A percentile compares a stretch with the other conserved stretches of the same genome.
Evolutionary conservation across 2,113 vertebrate species (phyloP).

Genomic region (Myrmecophaga tridactyla): DNA sequence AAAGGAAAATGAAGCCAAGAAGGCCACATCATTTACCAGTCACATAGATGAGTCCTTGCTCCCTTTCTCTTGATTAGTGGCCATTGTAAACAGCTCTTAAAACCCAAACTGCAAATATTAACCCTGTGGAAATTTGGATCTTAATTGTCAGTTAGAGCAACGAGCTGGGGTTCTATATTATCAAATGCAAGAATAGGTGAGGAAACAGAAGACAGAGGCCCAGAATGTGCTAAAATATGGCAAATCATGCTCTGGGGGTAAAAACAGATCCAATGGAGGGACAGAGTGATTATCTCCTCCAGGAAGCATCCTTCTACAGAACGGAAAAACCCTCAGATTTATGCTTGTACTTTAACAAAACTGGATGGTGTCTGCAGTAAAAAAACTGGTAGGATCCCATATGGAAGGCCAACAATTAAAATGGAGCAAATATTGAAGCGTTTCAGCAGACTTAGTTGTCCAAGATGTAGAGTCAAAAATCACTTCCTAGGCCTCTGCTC

Average conservation of each 20-base stretch:
- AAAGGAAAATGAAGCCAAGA: background rate
- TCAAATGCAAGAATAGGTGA: background rate
- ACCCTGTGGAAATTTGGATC: background rate
- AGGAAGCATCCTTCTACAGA: background rate
- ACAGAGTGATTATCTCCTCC: background rate
- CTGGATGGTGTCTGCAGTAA: background rate
- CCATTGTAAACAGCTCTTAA: background rate
- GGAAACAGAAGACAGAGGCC: background rate
- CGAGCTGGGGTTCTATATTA: background rate
- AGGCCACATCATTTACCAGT: background rate
- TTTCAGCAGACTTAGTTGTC: background rate
- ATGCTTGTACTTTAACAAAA: background rate
- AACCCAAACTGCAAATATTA: background rate
- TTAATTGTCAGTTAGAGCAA: background rate
- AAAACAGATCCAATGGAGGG: background rate
- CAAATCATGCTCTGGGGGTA: background rate
- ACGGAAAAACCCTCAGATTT: background rate
- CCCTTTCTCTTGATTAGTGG: background rate
- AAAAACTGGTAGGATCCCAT: background rate
- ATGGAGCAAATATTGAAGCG: conserved; percentile 20
- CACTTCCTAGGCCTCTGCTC: background rate
- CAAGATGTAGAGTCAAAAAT: background rate
- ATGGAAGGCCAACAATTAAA: background rate
- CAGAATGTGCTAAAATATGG: background rate
- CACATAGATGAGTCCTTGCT: background rate